Conservation (phyloP, 2,797 vertebrate species). For the Percopsis omiscomaycus region DNA sequence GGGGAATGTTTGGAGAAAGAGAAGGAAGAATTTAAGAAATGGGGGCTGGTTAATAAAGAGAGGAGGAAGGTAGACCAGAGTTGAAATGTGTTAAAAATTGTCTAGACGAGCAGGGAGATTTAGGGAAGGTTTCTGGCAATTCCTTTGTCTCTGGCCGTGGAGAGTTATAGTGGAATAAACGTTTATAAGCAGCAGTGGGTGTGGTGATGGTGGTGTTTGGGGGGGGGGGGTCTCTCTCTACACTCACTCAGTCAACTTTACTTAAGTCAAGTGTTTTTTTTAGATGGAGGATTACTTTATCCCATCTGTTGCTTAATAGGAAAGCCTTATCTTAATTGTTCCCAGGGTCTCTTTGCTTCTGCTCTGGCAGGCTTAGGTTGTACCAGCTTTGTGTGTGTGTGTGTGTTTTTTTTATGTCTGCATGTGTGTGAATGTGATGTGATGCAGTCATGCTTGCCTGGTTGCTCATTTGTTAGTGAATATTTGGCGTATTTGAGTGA, state of each 20-base stretch:
- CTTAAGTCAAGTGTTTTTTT: constrained; percentile 53
- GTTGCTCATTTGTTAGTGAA: constrained; percentile 26
- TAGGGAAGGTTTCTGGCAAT: constrained; percentile 35
- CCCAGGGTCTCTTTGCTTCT: constrained; percentile 62
- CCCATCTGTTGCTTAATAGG: constrained; percentile 62
- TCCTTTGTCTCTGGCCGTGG: constrained; percentile 48
- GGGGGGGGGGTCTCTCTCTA: constrained; percentile 2
- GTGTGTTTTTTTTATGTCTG: background rate
- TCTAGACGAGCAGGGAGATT: constrained; percentile 43
- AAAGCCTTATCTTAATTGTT: constrained; percentile 62
- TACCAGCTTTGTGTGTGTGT: constrained; percentile 21
- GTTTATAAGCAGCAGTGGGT: constrained; percentile 47
- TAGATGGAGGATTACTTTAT: constrained; percentile 70
- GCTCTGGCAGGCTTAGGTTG: constrained; percentile 37
- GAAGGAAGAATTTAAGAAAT: constrained; percentile 65
- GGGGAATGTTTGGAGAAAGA: constrained; percentile 74
- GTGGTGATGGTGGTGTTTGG: background rate
- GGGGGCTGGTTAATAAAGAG: constrained; percentile 42
- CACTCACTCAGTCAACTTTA: constrained; percentile 22
- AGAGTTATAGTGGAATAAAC: constrained; percentile 48
- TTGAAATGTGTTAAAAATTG: constrained; percentile 51
- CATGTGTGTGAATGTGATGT: constrained; percentile 1
- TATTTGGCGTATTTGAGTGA: constrained; percentile 17
- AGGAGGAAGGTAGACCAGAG: constrained; percentile 37
- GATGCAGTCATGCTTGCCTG: constrained; percentile 13